phyloP scores from a whole-genome alignment of 2,888 invertebrate genomes.

The Ganaspis brasiliensis region DNA sequence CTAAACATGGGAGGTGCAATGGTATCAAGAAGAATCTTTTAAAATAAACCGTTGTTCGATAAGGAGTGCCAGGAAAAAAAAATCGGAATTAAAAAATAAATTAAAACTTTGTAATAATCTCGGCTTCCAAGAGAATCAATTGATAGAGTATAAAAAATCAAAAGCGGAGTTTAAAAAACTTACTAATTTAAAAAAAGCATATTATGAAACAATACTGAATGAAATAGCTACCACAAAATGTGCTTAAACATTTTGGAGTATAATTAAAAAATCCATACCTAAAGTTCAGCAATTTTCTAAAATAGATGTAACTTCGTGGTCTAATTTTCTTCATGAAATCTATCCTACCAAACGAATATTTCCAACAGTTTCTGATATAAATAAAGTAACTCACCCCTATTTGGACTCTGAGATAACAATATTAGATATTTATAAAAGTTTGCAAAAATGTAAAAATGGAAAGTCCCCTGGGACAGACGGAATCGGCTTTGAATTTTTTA shows the following conservation, averaged over 20 bases:
- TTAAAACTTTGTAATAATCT: conserved; percentile 1
- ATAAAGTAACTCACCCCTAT: conserved; percentile 5
- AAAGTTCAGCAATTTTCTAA: not conserved
- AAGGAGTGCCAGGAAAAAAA: conserved; percentile 1
- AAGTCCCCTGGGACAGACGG: conserved; percentile 37
- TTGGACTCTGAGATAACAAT: not conserved
- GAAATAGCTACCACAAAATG: not conserved
- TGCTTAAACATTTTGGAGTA: not conserved
- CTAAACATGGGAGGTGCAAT: not conserved
- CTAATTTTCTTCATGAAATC: not conserved
- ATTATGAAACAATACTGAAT: not conserved
- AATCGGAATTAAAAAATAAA: conserved; percentile 6
- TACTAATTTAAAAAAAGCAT: not conserved
- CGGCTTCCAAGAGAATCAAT: not conserved
- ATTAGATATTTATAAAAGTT: not conserved
- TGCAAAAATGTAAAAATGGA: conserved; percentile 36
- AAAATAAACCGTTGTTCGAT: conserved; percentile 25
- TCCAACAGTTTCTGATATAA: no score
- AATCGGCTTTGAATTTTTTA: conserved; percentile 11
- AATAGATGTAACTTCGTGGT: not conserved
- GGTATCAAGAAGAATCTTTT: not conserved
- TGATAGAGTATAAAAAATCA: not conserved
- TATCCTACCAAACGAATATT: no score
- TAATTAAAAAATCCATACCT: not conserved
- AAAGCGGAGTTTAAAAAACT: conserved; percentile 8